Evolutionary conservation across 2,113 vertebrate genomes (phyloP).

Genomic region (Dasyornis broadbenti): DNA sequence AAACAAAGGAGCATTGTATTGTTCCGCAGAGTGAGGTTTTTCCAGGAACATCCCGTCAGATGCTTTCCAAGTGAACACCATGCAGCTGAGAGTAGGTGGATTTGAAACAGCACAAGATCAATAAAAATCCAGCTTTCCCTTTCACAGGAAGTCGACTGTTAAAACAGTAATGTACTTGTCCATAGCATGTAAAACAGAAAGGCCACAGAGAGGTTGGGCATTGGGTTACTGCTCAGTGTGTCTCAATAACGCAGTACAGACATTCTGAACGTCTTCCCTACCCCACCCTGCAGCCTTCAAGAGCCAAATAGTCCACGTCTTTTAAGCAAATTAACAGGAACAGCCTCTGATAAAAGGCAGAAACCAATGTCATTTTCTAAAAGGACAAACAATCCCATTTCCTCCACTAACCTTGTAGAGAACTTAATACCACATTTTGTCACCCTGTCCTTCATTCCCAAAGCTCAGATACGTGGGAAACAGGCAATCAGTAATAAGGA

Average conservation of each 20-base stretch:
- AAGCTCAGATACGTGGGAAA: background rate
- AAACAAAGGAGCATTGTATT: conserved; percentile 67
- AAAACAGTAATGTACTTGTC: conserved; percentile 54
- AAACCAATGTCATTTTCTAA: background rate
- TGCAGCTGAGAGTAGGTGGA: conserved; percentile 53
- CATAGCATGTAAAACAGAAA: conserved; percentile 23
- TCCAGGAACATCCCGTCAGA: conserved; percentile 52
- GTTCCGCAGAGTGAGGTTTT: background rate
- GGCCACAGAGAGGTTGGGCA: conserved; percentile 42
- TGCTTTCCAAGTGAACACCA: conserved; percentile 47
- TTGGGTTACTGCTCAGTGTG: background rate
- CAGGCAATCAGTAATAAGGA: background rate
- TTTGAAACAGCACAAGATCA: conserved; percentile 49
- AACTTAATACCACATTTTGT: background rate
- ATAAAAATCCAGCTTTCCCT: conserved; percentile 34
- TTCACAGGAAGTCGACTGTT: conserved; percentile 47
- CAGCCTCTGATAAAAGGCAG: background rate
- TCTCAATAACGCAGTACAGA: background rate
- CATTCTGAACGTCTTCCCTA: conserved; percentile 21
- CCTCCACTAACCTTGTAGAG: background rate
- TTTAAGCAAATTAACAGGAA: background rate
- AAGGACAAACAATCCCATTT: background rate
- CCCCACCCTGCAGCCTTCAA: background rate
- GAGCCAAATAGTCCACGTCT: background rate
- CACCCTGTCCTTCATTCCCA: background rate